phyloP scores from a whole-genome alignment of 2,797 vertebrate species.

The Alca torda region DNA sequence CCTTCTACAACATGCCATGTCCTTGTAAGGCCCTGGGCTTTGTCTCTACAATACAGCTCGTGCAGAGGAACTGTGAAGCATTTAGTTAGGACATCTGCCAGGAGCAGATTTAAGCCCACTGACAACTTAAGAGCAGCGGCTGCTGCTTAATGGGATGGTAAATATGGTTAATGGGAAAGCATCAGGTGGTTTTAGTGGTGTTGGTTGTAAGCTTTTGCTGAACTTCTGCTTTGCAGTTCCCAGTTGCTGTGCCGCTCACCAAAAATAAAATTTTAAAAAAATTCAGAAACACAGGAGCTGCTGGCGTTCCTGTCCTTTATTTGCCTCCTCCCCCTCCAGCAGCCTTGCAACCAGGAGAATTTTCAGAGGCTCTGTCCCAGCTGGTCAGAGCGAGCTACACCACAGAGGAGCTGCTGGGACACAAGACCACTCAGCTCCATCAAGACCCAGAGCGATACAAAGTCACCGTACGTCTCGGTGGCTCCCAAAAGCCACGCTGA shows the following conservation, averaged over 20 bases:
- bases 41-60: neutral
- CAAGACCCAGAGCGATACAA: neutral
- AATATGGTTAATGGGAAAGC: neutral
- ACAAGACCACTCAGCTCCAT: neutral
- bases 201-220: neutral
- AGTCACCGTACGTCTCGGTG: fast-evolving
- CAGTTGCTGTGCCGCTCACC: neutral
- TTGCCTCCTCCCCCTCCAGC: neutral
- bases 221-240: neutral
- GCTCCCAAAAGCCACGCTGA: neutral
- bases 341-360: fast-evolving
- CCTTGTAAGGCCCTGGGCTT: constrained; percentile 66
- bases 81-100: constrained; percentile 49
- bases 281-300: neutral
- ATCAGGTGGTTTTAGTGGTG: neutral
- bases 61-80: constrained; percentile 9
- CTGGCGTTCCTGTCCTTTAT: neutral
- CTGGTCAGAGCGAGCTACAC: neutral
- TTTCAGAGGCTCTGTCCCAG: neutral
- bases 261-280: neutral
- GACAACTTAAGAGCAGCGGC: neutral
- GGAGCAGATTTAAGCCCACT: constrained; percentile 29
- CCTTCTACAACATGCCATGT: constrained; percentile 40
- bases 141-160: constrained; percentile 21
- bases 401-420: neutral